Evolutionary conservation across 2,888 invertebrate species (phyloP).

Genomic region (Lepas anatifera): DNA sequence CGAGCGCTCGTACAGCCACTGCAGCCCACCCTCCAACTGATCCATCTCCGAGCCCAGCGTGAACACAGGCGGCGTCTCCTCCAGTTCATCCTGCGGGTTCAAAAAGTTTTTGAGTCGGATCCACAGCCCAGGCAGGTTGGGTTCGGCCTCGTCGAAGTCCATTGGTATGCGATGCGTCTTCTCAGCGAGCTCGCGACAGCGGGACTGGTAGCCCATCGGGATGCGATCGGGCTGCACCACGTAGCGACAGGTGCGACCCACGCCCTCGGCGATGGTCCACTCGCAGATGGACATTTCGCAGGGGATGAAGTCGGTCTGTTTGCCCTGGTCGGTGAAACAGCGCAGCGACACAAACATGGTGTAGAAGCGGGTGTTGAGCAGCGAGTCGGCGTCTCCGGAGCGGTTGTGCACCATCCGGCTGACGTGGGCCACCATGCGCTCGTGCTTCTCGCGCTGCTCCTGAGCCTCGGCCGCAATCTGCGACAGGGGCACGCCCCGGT

Average conservation of each 20-base stretch:
- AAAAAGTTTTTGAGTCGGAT: slow-evolving; percentile 1
- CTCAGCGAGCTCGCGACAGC: background rate
- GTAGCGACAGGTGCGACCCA: background rate
- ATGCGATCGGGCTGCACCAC: background rate
- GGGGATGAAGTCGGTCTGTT: background rate
- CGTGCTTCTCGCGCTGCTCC: background rate
- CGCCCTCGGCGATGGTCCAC: slow-evolving; percentile 7
- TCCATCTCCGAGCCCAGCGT: background rate
- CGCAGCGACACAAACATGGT: background rate
- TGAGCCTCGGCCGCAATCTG: background rate
- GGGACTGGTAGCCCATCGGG: background rate
- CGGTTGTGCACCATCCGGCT: background rate
- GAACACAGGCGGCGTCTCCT: background rate
- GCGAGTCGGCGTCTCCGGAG: background rate
- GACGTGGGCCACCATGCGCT: background rate
- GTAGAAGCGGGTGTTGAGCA: background rate
- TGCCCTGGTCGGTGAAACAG: slow-evolving; percentile 7
- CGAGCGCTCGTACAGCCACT: background rate
- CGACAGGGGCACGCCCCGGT: slow-evolving; percentile 4
- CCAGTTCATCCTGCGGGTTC: slow-evolving; percentile 1
- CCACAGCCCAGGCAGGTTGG: background rate
- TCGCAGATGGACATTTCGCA: background rate
- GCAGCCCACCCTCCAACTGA: background rate
- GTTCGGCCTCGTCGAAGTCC: background rate
- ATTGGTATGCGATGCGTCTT: background rate